Evolutionary conservation across 35 echinoderm and acorn worm species (phyloP).

Genomic region (Amphiura filiformis): DNA sequence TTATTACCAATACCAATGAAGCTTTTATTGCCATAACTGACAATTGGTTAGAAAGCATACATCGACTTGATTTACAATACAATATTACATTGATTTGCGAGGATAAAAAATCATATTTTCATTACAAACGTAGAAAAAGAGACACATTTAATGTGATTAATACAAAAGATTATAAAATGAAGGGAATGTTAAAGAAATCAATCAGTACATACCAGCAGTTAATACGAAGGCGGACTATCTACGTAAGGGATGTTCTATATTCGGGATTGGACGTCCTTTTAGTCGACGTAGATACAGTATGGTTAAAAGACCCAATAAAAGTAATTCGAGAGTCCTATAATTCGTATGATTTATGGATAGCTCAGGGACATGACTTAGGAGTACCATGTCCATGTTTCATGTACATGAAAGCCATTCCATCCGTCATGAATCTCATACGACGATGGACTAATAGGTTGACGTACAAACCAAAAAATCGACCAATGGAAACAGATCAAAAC

Average conservation of each 20-base stretch:
- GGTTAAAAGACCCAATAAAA: constrained; percentile 28
- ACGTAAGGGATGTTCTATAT: background rate
- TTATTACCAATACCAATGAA: background rate
- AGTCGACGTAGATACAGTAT: constrained; percentile 27
- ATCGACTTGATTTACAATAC: background rate
- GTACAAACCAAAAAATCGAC: background rate
- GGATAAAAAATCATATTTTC: background rate
- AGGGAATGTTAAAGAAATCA: background rate
- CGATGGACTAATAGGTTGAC: background rate
- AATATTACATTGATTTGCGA: background rate
- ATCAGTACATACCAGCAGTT: background rate
- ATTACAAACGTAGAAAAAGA: background rate
- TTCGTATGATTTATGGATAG: constrained; percentile 20
- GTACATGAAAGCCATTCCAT: constrained; percentile 14
- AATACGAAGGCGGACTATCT: background rate
- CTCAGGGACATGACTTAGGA: constrained; percentile 1
- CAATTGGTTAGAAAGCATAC: background rate
- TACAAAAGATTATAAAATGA: background rate
- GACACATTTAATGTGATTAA: background rate
- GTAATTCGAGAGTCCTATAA: constrained; percentile 1
- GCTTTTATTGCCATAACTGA: background rate
- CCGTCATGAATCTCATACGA: background rate
- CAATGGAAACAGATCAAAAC: background rate
- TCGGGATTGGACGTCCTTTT: constrained; percentile 8
- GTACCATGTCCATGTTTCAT: constrained; percentile 35